phyloP scores from a whole-genome alignment of 2,113 vertebrate species.

The Protomyctophum bolini region DNA sequence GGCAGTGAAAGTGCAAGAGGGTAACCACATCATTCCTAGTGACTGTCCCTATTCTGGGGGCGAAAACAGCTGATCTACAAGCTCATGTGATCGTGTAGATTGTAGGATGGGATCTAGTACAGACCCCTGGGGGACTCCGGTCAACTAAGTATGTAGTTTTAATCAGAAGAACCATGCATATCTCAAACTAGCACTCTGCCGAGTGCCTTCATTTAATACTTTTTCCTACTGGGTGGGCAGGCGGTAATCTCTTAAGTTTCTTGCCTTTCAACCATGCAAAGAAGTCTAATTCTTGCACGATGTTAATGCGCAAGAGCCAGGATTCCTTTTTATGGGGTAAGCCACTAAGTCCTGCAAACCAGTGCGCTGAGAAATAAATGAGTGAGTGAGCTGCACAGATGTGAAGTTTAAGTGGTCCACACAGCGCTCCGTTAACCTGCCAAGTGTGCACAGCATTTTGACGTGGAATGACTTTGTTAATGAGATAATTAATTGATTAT shows the following conservation, averaged over 20 bases:
- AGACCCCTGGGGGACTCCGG: no score
- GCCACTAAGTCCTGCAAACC: slow-evolving; percentile 37
- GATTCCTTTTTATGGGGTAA: slow-evolving; percentile 46
- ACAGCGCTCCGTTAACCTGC: slow-evolving; percentile 24
- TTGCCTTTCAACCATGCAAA: slow-evolving; percentile 9
- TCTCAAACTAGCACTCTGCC: background rate
- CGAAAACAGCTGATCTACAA: no score
- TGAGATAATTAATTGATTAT: slow-evolving; percentile 9
- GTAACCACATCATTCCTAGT: background rate
- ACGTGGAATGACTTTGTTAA: background rate
- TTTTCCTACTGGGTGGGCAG: background rate
- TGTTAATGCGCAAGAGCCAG: slow-evolving; percentile 45
- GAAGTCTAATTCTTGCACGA: slow-evolving; percentile 33
- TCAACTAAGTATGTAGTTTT: no score
- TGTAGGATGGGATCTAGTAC: no score
- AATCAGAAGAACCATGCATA: background rate
- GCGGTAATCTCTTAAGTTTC: background rate
- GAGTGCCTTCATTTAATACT: background rate
- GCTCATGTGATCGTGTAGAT: no score
- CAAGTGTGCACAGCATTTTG: slow-evolving; percentile 12
- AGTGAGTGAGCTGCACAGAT: slow-evolving; percentile 17
- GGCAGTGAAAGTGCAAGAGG: background rate
- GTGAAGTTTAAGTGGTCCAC: slow-evolving; percentile 46
- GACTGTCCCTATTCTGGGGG: no score
- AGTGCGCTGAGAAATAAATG: slow-evolving; percentile 22